Evolutionary conservation across 2,888 invertebrate species (phyloP).

Genomic region (Trachelus stipa): DNA sequence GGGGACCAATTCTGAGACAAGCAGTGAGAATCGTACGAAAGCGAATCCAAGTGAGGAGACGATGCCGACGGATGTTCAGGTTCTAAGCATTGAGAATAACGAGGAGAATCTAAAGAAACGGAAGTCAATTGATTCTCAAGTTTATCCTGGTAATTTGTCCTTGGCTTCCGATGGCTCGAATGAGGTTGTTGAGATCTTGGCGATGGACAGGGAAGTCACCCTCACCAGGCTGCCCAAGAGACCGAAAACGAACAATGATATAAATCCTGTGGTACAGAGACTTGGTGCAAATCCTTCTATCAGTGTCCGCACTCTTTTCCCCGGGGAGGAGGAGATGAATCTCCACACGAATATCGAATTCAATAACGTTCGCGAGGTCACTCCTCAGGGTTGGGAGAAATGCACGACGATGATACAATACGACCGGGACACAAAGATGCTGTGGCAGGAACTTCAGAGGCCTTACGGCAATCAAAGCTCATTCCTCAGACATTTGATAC

Average conservation of each 20-base stretch:
- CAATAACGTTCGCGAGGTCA: slow-evolving; percentile 76
- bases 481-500: slow-evolving; percentile 82
- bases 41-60: slow-evolving; percentile 31
- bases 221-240: slow-evolving; percentile 70
- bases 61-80: slow-evolving; percentile 41
- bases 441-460: slow-evolving; percentile 86
- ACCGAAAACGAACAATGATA: slow-evolving; percentile 68
- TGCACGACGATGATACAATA: slow-evolving; percentile 84
- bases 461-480: slow-evolving; percentile 91
- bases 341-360: slow-evolving; percentile 82
- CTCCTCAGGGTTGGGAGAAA: slow-evolving; percentile 88
- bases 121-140: slow-evolving; percentile 54
- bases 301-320: slow-evolving; percentile 83
- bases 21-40: slow-evolving; percentile 38
- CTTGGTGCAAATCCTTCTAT: slow-evolving; percentile 85
- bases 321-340: slow-evolving; percentile 86
- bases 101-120: slow-evolving; percentile 63
- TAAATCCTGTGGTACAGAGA: slow-evolving; percentile 74
- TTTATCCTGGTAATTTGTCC: slow-evolving; percentile 31
- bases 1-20: slow-evolving; percentile 36
- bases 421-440: slow-evolving; percentile 81
- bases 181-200: slow-evolving; percentile 64
- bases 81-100: slow-evolving; percentile 55
- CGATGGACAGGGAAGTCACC: slow-evolving; percentile 73
- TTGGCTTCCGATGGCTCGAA: slow-evolving; percentile 34